Conservation (phyloP, 2,888 invertebrate genomes). For the Drosophila tripunctata region DNA sequence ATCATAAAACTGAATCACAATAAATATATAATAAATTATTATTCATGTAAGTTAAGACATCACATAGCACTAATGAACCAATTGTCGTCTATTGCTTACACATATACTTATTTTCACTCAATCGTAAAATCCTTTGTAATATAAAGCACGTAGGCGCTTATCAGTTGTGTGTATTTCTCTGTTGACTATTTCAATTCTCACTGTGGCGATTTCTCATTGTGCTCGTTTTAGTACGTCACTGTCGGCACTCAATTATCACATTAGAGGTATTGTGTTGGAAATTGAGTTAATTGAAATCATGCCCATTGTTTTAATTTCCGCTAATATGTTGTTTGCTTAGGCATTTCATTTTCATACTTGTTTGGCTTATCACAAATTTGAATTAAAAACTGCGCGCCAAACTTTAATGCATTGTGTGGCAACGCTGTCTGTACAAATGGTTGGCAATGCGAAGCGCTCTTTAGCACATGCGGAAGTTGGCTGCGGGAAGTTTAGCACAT, state of each 20-base stretch:
- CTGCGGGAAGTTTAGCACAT: too few species aligned
- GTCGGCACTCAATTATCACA: conserved; percentile 40
- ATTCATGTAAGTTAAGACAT: conserved; percentile 10
- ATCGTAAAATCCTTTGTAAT: conserved; percentile 20
- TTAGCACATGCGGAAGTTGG: too few species aligned
- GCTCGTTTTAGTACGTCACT: conserved; percentile 33
- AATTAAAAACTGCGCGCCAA: conserved; percentile 22
- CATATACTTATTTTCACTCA: conserved; percentile 1
- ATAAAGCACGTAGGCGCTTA: conserved; percentile 3
- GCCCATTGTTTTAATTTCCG: not conserved
- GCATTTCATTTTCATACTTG: not conserved
- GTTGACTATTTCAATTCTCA: conserved; percentile 39
- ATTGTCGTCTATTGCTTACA: too few species aligned
- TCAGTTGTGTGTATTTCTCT: conserved; percentile 8
- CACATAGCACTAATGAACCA: conserved; percentile 10
- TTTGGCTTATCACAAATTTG: not conserved
- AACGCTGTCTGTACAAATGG: conserved; percentile 11
- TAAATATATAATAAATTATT: not conserved
- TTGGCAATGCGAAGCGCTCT: conserved; percentile 18
- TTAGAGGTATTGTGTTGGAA: conserved; percentile 23
- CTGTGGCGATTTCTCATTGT: conserved; percentile 10
- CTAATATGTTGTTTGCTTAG: conserved; percentile 9
- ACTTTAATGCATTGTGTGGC: conserved; percentile 13
- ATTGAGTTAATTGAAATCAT: conserved; percentile 41
- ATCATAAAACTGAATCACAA: conserved; percentile 30